A percentile compares a stretch with the other conserved stretches of the same genome.
phyloP scores from a whole-genome alignment of 2,797 vertebrate species.

The Prionace glauca region DNA sequence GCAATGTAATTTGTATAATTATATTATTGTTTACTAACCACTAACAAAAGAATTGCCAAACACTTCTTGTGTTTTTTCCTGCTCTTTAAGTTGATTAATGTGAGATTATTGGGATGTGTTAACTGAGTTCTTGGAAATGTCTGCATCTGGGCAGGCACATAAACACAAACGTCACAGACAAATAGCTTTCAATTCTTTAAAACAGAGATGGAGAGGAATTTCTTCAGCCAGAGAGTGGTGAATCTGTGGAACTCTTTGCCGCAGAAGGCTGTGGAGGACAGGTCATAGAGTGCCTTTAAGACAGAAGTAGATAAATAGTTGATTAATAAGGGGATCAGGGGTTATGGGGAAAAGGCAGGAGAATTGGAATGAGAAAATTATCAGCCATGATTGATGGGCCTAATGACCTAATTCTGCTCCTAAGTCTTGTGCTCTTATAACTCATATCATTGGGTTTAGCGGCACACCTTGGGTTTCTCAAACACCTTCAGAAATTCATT shows the following conservation, averaged over 20 bases:
- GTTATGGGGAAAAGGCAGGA: too few relatives aligned
- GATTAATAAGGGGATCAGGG: too few relatives aligned
- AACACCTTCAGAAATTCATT: background rate
- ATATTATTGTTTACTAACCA: background rate
- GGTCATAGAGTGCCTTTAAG: too few relatives aligned
- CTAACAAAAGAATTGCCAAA: background rate
- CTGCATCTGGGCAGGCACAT: background rate
- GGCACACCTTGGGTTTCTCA: background rate
- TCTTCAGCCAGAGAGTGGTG: too few relatives aligned
- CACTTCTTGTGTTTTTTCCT: background rate
- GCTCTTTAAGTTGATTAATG: background rate
- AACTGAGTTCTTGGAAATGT: background rate
- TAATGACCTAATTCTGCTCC: too few relatives aligned
- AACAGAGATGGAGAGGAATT: too few relatives aligned
- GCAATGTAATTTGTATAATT: background rate
- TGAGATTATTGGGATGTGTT: background rate
- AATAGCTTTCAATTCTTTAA: background rate
- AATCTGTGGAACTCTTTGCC: too few relatives aligned
- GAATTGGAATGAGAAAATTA: too few relatives aligned
- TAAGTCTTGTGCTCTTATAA: too few relatives aligned
- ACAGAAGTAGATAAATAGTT: too few relatives aligned
- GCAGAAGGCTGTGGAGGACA: too few relatives aligned
- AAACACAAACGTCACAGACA: background rate
- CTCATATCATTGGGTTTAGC: background rate
- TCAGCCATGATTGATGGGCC: too few relatives aligned